Base-by-base conservation (phyloP, 2,113 vertebrate species). In the Spea multiplicata region DNA sequence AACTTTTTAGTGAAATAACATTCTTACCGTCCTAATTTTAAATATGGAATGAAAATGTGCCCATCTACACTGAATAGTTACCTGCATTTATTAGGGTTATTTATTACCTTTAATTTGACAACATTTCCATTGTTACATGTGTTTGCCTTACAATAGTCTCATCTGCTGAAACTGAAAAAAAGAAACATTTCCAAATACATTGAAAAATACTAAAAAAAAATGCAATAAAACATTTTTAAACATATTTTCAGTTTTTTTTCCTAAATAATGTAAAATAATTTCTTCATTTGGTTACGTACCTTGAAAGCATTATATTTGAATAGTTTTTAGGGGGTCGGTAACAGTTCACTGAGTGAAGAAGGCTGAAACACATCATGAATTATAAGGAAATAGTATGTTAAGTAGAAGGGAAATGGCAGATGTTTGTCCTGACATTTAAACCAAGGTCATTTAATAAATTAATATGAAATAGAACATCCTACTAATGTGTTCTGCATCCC, bases 361-460 rank as follows among this genome's bases (percentile, higher is more conserved):
- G 87, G n/a, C 17, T 72, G 14, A 44, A 88, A 12, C 17, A 9
- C 71, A 71, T 16, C 75, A 4, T 83, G 83, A 70, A 70, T 83
- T 70, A 55, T n/a, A 78, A 70, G 48, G 47, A 74, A 75, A 6
- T 69, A 78, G 2, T 74, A 74, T 86, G 72, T 84, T 70, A 79
- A 16, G 46, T 50, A 13, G 73, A 85, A 79, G 69, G 62, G 78
- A 52, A 80, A 82, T 47, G n/a, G 78, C 82, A 76, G 47, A 14
- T 82, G 4, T 79, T 84, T 83, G 77, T 82, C 64, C 52, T 81
- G 65, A 85, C 84, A 76, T 87, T 84, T 86, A 75, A 59, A 76
- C 87, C 6, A 73, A 87, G 85, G 85, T 85, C 83, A 86, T 17
- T 81, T 69, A 80, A 78, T 57, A 84, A 65, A 77, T 86, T 79